Percentiles rank a stretch among this genome's conserved stretches.
phyloP scores from a whole-genome alignment of 2,797 vertebrate species.

The Etheostoma nigrum region DNA sequence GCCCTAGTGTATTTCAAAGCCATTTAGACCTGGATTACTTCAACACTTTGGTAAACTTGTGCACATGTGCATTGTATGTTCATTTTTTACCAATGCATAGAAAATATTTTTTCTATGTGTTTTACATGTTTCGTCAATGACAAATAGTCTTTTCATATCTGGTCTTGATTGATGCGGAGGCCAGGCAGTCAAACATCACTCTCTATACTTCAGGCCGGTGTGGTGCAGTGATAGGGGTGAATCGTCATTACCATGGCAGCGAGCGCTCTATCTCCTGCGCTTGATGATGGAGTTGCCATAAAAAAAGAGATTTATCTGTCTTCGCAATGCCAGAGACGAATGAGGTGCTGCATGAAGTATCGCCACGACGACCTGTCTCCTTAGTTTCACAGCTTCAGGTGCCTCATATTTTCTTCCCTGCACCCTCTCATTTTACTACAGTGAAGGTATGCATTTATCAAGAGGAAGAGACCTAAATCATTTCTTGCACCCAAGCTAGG shows the following conservation, averaged over 20 bases:
- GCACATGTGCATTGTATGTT: not conserved
- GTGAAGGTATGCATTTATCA: constrained; percentile 78
- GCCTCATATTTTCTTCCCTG: constrained; percentile 67
- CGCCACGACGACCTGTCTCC: constrained; percentile 51
- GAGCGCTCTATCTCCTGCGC: constrained; percentile 73
- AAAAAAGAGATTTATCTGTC: constrained; percentile 82
- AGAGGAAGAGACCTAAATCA: constrained; percentile 72
- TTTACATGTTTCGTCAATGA: constrained; percentile 58
- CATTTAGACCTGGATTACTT: not conserved
- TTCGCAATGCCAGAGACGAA: constrained; percentile 72
- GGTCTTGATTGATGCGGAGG: constrained; percentile 69
- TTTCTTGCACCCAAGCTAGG: constrained; percentile 63
- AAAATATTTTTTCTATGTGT: constrained; percentile 36
- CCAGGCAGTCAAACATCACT: constrained; percentile 69
- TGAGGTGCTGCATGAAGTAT: constrained; percentile 72
- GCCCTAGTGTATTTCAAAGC: constrained; percentile 8
- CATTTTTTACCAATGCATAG: constrained; percentile 2
- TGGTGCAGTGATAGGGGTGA: constrained; percentile 67
- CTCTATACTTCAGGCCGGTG: constrained; percentile 56
- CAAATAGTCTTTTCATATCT: constrained; percentile 69
- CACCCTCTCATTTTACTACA: constrained; percentile 68
- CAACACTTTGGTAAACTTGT: not conserved
- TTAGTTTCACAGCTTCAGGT: constrained; percentile 75
- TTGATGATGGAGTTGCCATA: constrained; percentile 77
- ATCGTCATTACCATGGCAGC: constrained; percentile 67